These are phyloP conservation scores for Odontothrips loti DNA, from an alignment of 2,888 invertebrate genomes.

Conservation along the genomic window DNA sequence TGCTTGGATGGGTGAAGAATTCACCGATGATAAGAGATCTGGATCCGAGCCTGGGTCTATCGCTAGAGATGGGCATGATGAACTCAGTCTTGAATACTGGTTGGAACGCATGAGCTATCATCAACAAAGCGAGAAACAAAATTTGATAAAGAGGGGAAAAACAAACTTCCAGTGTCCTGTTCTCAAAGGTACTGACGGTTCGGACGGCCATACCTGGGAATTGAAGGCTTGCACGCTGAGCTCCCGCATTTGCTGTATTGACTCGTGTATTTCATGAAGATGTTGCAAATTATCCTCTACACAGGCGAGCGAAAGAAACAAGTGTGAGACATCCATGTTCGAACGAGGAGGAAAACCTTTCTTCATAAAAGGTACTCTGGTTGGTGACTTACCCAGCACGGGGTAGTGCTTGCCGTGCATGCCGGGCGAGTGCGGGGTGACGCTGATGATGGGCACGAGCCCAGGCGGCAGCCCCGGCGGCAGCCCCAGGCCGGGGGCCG, in stretches of 20 bases:
- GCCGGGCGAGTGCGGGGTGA: constrained; percentile 76
- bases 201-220: constrained; percentile 40
- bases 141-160: constrained; percentile 27
- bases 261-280: constrained; percentile 68
- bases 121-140: constrained; percentile 35
- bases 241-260: constrained; percentile 72
- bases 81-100: constrained; percentile 58
- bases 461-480: constrained; percentile 42
- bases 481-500: neutral
- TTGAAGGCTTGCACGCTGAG: constrained; percentile 49
- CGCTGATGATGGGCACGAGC: constrained; percentile 77
- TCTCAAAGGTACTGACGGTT: constrained; percentile 8
- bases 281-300: constrained; percentile 71
- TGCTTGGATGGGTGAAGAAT: constrained; percentile 49
- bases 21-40: constrained; percentile 49
- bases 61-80: constrained; percentile 65
- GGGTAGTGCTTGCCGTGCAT: constrained; percentile 58
- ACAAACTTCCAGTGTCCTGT: constrained; percentile 24
- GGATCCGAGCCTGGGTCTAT: constrained; percentile 52
- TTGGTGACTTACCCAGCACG: constrained; percentile 52
- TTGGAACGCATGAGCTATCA: constrained; percentile 37
- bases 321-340: neutral
- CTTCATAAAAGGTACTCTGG: too few species aligned
- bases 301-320: constrained; percentile 39
- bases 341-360: constrained; percentile 17